A percentile compares a stretch with the other conserved stretches of the same genome.
Evolutionary conservation across 2,888 invertebrate species (phyloP).

Genomic region (Noctua fimbriata): DNA sequence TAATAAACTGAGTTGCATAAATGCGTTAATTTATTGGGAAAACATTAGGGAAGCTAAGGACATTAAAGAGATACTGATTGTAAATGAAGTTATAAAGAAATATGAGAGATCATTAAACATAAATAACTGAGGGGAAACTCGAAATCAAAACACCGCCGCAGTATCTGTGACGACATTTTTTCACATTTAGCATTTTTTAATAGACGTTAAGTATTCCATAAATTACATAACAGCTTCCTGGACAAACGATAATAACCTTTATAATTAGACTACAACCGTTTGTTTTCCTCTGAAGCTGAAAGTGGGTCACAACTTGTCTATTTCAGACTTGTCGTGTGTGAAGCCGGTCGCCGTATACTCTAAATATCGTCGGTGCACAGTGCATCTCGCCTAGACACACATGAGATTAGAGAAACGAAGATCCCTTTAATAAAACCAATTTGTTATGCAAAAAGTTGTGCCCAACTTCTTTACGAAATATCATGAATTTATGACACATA

Average conservation of each 20-base stretch:
- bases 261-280: conserved; percentile 57
- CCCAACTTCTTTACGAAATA: background rate
- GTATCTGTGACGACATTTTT: conserved; percentile 51
- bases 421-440: conserved; percentile 18
- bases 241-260: conserved; percentile 64
- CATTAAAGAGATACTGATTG: conserved; percentile 1
- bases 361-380: conserved; percentile 86
- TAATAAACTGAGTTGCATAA: background rate
- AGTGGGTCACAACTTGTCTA: conserved; percentile 86
- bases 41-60: conserved; percentile 13
- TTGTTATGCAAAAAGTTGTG: conserved; percentile 7
- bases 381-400: conserved; percentile 76
- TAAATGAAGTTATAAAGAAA: conserved; percentile 30
- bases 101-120: conserved; percentile 22
- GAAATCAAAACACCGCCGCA: conserved; percentile 53
- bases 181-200: conserved; percentile 55
- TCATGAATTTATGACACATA: background rate
- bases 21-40: background rate
- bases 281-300: conserved; percentile 73
- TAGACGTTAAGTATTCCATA: conserved; percentile 56
- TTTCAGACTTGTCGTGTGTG: conserved; percentile 82
- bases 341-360: conserved; percentile 82
- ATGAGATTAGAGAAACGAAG: conserved; percentile 50
- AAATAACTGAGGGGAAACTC: conserved; percentile 34
- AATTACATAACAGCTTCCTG: conserved; percentile 60